Conservation (phyloP, 2,888 invertebrate species). For the Torymus aiolomorphi region DNA sequence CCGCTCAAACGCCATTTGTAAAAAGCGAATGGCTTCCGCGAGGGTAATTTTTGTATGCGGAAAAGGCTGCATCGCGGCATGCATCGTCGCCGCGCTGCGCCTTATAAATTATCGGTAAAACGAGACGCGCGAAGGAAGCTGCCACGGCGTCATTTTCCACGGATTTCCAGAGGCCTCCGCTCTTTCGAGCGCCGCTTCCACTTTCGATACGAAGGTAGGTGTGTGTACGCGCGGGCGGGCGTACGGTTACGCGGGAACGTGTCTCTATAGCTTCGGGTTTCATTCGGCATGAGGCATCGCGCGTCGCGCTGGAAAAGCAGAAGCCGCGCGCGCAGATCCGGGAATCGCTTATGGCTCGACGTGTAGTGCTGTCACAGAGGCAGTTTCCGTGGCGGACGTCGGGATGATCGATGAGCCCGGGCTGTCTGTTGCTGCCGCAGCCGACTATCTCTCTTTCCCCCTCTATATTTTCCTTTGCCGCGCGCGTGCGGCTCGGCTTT, state of each 20-base stretch:
- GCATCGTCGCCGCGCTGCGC: not conserved
- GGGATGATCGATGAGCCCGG: constrained; percentile 62
- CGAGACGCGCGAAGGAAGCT: not conserved
- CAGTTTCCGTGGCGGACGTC: constrained; percentile 61
- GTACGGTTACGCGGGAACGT: not conserved
- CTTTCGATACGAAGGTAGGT: not conserved
- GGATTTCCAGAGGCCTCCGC: not conserved
- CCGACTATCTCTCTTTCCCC: not conserved
- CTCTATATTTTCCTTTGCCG: not conserved
- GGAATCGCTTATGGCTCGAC: constrained; percentile 66
- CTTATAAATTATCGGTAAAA: constrained; percentile 36
- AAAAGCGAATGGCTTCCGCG: not conserved
- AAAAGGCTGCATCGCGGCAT: not conserved
- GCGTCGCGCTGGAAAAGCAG: not conserved
- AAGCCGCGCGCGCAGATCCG: constrained; percentile 39
- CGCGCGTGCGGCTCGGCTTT: not conserved
- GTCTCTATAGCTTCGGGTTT: constrained; percentile 12
- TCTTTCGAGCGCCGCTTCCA: constrained; percentile 14
- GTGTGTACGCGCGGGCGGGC: not conserved
- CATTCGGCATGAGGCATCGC: constrained; percentile 15
- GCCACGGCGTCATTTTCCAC: constrained; percentile 19
- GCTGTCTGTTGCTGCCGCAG: constrained; percentile 32
- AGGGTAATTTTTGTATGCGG: too few species aligned
- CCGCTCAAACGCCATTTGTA: constrained; percentile 8
- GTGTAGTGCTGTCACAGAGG: constrained; percentile 68